These are phyloP conservation scores for Ormyrus pomaceus DNA, from an alignment of 2,888 invertebrate genomes.

Conservation along the genomic window DNA sequence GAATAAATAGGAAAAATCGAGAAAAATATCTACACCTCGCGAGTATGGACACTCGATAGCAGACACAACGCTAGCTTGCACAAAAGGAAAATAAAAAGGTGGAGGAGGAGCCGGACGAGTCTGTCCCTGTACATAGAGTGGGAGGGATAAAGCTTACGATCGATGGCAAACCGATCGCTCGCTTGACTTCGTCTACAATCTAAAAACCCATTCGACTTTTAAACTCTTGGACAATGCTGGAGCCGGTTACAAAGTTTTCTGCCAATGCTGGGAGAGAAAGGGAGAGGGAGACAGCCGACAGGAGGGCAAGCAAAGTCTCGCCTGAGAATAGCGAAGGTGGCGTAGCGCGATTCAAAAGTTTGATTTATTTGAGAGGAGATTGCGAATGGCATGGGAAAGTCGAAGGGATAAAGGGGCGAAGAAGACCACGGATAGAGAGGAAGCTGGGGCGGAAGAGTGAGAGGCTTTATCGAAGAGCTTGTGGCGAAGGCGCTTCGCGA, in stretches of 20 bases:
- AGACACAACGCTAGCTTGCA: not conserved
- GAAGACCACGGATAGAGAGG: not conserved
- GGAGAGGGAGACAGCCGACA: conserved; percentile 40
- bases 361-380: conserved; percentile 75
- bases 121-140: not conserved
- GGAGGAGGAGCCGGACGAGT: too few relatives aligned
- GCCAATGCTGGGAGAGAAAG: conserved; percentile 53
- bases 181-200: conserved; percentile 67
- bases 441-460: conserved; percentile 51
- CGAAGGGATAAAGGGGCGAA: conserved; percentile 42
- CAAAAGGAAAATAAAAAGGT: too few relatives aligned
- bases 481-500: conserved; percentile 14
- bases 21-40: not conserved
- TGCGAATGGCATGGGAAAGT: conserved; percentile 66
- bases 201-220: conserved; percentile 74
- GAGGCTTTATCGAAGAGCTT: conserved; percentile 54
- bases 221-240: conserved; percentile 72
- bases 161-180: conserved; percentile 72
- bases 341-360: conserved; percentile 72
- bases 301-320: conserved; percentile 21
- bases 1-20: conserved; percentile 27
- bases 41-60: not conserved
- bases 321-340: conserved; percentile 47
- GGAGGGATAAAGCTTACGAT: conserved; percentile 50
- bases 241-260: conserved; percentile 71